Evolutionary conservation across 1,140 invertebrate genomes (phyloP).

Genomic region (Oreohelix idahoensis): DNA sequence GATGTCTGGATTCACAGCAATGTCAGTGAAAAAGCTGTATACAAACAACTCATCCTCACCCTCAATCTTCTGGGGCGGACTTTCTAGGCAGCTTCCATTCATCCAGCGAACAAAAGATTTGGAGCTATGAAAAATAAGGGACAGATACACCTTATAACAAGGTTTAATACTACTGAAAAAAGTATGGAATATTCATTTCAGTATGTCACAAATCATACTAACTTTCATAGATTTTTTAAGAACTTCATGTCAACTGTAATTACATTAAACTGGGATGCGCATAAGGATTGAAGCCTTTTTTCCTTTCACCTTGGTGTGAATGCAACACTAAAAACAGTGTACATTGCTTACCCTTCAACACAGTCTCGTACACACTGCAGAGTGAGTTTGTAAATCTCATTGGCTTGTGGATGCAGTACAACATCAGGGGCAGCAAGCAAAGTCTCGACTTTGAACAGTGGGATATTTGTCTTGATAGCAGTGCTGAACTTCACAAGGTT

Average conservation of each 20-base stretch:
- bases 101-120: slow-evolving; percentile 88
- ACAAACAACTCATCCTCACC: slow-evolving; percentile 76
- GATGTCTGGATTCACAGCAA: slow-evolving; percentile 80
- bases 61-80: slow-evolving; percentile 77
- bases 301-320: too few relatives aligned
- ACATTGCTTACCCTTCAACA: slow-evolving; percentile 70
- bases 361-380: slow-evolving; percentile 73
- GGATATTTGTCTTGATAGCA: slow-evolving; percentile 76
- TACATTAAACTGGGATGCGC: too few relatives aligned
- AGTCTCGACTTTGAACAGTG: slow-evolving; percentile 86
- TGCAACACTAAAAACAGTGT: background rate
- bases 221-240: too few relatives aligned
- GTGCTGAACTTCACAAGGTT: slow-evolving; percentile 83
- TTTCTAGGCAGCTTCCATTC: slow-evolving; percentile 84
- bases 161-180: too few relatives aligned
- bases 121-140: slow-evolving; percentile 73
- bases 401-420: slow-evolving; percentile 80
- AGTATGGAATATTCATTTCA: too few relatives aligned
- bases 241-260: too few relatives aligned
- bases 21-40: slow-evolving; percentile 85
- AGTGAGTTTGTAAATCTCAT: slow-evolving; percentile 84
- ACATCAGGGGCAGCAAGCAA: slow-evolving; percentile 83
- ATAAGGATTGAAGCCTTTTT: too few relatives aligned
- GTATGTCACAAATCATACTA: too few relatives aligned
- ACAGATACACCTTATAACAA: background rate